phyloP scores from a whole-genome alignment of 2,888 invertebrate genomes.

The Acanthosepion lycidas region DNA sequence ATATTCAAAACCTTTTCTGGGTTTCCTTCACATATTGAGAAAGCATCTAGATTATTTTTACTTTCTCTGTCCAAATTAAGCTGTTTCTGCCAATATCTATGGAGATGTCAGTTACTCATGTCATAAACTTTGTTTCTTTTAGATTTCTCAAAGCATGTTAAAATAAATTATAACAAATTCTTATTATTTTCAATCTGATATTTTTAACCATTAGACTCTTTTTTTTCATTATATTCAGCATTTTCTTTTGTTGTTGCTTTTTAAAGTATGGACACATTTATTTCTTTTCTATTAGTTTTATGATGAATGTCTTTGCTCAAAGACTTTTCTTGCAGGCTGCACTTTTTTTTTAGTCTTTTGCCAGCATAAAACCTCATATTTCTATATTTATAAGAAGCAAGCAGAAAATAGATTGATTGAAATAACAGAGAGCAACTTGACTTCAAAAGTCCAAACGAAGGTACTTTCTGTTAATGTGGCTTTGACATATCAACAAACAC shows the following conservation, averaged over 20 bases:
- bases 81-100: background rate
- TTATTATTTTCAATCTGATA: background rate
- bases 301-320: background rate
- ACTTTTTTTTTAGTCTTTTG: background rate
- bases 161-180: background rate
- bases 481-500: constrained; percentile 9
- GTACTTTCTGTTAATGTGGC: constrained; percentile 6
- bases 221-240: background rate
- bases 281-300: background rate
- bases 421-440: background rate
- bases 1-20: too few species aligned
- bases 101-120: background rate
- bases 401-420: constrained; percentile 10
- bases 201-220: background rate
- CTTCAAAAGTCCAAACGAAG: background rate
- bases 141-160: too few species aligned
- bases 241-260: background rate
- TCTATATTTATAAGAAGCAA: background rate
- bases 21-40: too few species aligned
- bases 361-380: background rate
- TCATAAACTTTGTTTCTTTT: background rate
- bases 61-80: too few species aligned
- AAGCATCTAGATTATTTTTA: too few species aligned
- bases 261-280: background rate
- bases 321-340: background rate